phyloP scores from a whole-genome alignment of 2,888 invertebrate genomes.

The Epinotia brunnichana region DNA sequence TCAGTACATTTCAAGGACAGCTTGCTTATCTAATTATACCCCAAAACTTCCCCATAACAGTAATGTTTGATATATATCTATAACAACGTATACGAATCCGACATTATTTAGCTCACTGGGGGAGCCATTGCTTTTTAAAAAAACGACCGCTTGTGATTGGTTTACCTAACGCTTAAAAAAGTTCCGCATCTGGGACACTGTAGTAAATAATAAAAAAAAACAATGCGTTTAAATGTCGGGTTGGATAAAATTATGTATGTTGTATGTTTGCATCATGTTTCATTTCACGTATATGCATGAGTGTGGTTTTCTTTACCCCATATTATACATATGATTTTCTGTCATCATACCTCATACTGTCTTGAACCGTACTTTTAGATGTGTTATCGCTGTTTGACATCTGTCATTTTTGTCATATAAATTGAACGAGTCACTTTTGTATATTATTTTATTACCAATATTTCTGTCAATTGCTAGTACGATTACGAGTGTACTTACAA shows the following conservation, averaged over 20 bases:
- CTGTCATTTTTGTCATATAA: background rate
- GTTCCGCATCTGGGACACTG: conserved; percentile 45
- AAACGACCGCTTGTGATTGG: conserved; percentile 77
- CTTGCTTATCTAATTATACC: conserved; percentile 20
- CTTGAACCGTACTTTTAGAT: conserved; percentile 56
- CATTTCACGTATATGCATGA: conserved; percentile 76
- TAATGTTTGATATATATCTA: conserved; percentile 41
- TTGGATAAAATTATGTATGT: conserved; percentile 64
- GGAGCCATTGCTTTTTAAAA: conserved; percentile 74
- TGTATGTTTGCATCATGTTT: conserved; percentile 58
- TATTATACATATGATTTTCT: conserved; percentile 49
- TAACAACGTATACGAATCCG: conserved; percentile 62
- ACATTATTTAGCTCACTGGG: conserved; percentile 75
- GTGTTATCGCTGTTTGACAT: conserved; percentile 13
- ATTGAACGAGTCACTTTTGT: too few relatives aligned
- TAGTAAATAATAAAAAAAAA: conserved; percentile 39
- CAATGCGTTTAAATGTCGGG: conserved; percentile 71
- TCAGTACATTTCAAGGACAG: background rate
- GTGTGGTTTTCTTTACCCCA: conserved; percentile 74
- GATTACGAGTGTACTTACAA: too few relatives aligned
- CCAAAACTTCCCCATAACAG: conserved; percentile 50
- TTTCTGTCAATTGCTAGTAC: too few relatives aligned
- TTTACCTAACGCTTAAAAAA: conserved; percentile 77
- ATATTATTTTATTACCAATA: too few relatives aligned
- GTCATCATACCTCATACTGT: conserved; percentile 47